These are phyloP conservation scores for Neotoxoptera formosana DNA, from an alignment of 1,140 invertebrate genomes.

Conservation along the genomic window DNA sequence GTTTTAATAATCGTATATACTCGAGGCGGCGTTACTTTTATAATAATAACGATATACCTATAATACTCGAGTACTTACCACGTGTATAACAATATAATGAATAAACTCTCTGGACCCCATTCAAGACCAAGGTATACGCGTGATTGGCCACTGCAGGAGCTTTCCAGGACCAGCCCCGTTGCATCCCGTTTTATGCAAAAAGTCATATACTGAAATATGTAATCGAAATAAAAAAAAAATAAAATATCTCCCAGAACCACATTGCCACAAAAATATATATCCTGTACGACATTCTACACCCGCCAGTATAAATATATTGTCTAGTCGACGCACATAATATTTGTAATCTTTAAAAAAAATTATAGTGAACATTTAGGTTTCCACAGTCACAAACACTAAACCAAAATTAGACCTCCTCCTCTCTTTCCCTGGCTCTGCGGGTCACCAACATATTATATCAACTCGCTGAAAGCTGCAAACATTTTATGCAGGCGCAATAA, in stretches of 20 bases:
- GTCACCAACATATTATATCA: too few relatives aligned
- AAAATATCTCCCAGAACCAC: too few relatives aligned
- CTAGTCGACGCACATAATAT: too few relatives aligned
- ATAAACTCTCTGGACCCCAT: background rate
- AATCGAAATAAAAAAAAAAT: background rate
- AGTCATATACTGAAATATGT: background rate
- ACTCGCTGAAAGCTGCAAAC: too few relatives aligned
- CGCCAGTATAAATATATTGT: too few relatives aligned
- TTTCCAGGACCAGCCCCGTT: background rate
- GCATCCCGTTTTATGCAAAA: too few relatives aligned
- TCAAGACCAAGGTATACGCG: background rate
- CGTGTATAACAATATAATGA: background rate
- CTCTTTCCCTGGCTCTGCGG: too few relatives aligned
- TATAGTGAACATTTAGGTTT: too few relatives aligned
- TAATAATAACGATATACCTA: background rate
- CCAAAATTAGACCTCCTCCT: too few relatives aligned
- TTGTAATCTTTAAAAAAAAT: too few relatives aligned
- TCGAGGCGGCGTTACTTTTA: background rate
- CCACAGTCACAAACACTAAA: too few relatives aligned
- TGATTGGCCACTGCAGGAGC: background rate
- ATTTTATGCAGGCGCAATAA: too few relatives aligned
- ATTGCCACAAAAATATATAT: background rate
- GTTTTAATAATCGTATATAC: background rate
- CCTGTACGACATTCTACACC: background rate
- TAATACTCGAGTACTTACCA: background rate